A percentile compares a stretch with the other conserved stretches of the same genome.
Conservation (phyloP, 2,888 invertebrate genomes). For the Limenitis camilla region DNA sequence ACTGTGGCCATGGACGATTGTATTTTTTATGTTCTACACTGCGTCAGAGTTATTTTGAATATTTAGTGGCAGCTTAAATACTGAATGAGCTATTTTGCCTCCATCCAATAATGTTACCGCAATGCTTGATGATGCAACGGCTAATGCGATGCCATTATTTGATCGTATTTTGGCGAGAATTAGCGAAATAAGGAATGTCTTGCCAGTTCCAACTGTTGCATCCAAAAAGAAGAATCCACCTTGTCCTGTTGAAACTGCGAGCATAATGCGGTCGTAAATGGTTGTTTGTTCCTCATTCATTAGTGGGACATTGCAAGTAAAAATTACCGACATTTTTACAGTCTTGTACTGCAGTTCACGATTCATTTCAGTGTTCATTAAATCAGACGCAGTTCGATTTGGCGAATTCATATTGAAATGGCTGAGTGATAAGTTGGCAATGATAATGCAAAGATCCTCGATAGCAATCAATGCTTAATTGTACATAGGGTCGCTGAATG, state of each 20-base stretch:
- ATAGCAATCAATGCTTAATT: constrained; percentile 20
- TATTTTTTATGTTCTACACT: constrained; percentile 32
- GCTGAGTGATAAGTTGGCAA: constrained; percentile 25
- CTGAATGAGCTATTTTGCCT: constrained; percentile 23
- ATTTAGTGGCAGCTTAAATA: constrained; percentile 24
- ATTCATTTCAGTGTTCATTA: too few species aligned
- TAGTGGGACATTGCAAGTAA: constrained; percentile 9
- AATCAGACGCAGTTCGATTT: constrained; percentile 23
- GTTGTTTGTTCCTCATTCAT: too few species aligned
- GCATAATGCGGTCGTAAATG: constrained; percentile 21
- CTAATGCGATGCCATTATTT: constrained; percentile 17
- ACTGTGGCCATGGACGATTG: too few species aligned
- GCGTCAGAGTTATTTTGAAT: constrained; percentile 27
- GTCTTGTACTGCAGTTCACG: constrained; percentile 26
- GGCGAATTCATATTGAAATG: constrained; percentile 22
- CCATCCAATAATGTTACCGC: constrained; percentile 25
- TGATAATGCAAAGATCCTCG: constrained; percentile 24
- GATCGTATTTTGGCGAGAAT: neutral
- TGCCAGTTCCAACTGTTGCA: neutral
- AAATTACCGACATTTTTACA: constrained; percentile 24
- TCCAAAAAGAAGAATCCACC: constrained; percentile 22
- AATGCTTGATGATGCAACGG: constrained; percentile 23
- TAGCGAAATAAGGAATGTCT: too few species aligned
- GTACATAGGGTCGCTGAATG: constrained; percentile 22
- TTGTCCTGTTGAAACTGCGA: constrained; percentile 21